A percentile compares a stretch with the other conserved stretches of the same genome.
Conservation (phyloP, 2,113 vertebrate species). For the Fregata magnificens region DNA sequence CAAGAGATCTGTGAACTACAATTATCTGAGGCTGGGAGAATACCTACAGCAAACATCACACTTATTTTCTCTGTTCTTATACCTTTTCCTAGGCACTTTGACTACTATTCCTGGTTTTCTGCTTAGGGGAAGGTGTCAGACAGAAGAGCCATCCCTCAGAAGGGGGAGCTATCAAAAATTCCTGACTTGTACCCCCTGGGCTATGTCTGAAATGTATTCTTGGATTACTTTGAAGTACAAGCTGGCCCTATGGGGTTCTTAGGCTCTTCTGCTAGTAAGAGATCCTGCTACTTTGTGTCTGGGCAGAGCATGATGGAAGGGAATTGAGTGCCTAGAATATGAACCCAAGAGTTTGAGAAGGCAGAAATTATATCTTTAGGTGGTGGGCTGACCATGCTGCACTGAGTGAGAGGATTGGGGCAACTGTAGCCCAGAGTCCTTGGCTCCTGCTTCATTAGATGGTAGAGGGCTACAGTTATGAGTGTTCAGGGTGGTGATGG, state of each 20-base stretch:
- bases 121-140: background rate
- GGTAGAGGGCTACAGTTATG: background rate
- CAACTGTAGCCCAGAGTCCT: background rate
- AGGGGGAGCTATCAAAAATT: background rate
- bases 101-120: background rate
- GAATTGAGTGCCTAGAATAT: background rate
- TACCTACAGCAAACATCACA: background rate
- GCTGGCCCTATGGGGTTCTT: background rate
- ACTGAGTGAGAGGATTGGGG: fast-evolving
- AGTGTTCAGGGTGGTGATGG: background rate
- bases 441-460: background rate
- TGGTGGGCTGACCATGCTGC: background rate
- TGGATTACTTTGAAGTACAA: background rate
- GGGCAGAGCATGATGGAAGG: background rate
- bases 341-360: background rate
- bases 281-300: background rate
- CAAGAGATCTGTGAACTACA: background rate
- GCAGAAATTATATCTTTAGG: background rate
- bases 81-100: background rate
- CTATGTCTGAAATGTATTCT: background rate
- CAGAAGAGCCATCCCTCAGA: background rate
- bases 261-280: background rate
- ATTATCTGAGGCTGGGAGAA: background rate
- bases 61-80: background rate
- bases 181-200: background rate